Percentiles rank a stretch among this genome's conserved stretches.
phyloP scores from a whole-genome alignment of 2,888 invertebrate genomes.

The Folsomia candida region DNA sequence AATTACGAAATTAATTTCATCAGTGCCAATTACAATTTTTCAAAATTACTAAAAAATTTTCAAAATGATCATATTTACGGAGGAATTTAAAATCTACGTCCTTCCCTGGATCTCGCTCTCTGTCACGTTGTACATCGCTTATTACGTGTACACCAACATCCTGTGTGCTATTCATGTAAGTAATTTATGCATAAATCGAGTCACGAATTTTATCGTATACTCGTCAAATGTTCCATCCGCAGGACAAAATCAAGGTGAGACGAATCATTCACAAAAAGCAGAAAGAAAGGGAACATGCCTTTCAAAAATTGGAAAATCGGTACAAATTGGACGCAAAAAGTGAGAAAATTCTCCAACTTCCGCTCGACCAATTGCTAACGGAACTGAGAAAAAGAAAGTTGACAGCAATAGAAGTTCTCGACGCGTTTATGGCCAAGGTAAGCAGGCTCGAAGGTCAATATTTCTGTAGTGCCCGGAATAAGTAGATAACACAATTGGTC shows the following conservation, averaged over 20 bases:
- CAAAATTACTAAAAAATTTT: background rate
- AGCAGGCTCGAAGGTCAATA: no score
- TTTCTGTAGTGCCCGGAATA: background rate
- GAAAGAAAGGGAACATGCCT: constrained; percentile 34
- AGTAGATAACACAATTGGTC: no score
- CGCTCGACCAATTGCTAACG: constrained; percentile 31
- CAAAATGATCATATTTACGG: constrained; percentile 28
- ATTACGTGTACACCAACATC: constrained; percentile 30
- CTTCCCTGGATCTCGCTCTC: constrained; percentile 36
- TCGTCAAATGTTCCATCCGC: background rate
- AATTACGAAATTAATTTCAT: no score
- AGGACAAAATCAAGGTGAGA: constrained; percentile 33
- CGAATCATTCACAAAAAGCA: constrained; percentile 34
- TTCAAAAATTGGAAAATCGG: constrained; percentile 25
- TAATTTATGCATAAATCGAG: background rate
- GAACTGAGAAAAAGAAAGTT: constrained; percentile 34
- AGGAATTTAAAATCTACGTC: constrained; percentile 30
- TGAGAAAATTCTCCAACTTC: constrained; percentile 26
- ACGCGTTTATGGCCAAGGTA: constrained; percentile 44
- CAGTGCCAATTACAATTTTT: no score
- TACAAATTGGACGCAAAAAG: constrained; percentile 19
- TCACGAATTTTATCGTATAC: background rate
- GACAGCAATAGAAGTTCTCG: constrained; percentile 38
- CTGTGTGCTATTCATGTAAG: constrained; percentile 35
- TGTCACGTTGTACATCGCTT: constrained; percentile 28